Evolutionary conservation across 2,888 invertebrate genomes (phyloP).

Genomic region (Hermaeophaga mercurialis): DNA sequence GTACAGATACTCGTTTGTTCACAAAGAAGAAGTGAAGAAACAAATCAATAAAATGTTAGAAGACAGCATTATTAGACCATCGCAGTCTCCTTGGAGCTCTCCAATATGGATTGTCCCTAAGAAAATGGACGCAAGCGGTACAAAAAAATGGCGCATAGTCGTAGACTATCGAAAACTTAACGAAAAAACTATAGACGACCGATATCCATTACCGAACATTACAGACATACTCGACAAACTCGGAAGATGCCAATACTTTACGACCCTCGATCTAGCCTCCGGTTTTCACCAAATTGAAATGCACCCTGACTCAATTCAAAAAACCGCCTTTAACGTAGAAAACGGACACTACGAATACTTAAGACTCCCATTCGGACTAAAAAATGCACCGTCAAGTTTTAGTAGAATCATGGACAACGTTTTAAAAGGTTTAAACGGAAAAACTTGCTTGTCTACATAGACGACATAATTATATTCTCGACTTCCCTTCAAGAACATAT

Average conservation of each 20-base stretch:
- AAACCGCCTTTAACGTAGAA: constrained; percentile 25
- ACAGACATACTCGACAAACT: background rate
- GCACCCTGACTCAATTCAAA: constrained; percentile 10
- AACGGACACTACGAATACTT: constrained; percentile 30
- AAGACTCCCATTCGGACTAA: constrained; percentile 42
- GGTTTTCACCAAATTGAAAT: constrained; percentile 29
- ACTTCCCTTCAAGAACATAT: background rate
- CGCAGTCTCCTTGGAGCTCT: constrained; percentile 23
- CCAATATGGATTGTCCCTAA: constrained; percentile 6
- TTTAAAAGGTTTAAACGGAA: constrained; percentile 28
- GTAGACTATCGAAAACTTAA: background rate
- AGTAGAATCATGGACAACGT: constrained; percentile 39
- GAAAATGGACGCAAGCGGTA: background rate
- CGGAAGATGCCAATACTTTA: background rate
- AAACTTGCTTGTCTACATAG: constrained; percentile 39
- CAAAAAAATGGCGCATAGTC: background rate
- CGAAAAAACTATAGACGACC: background rate
- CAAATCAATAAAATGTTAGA: constrained; percentile 20
- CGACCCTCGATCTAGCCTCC: background rate
- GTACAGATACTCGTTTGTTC: constrained; percentile 11
- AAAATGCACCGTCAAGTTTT: constrained; percentile 40
- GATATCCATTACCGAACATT: background rate
- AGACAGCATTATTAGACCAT: constrained; percentile 23
- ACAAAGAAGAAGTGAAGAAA: constrained; percentile 19
- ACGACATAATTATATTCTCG: constrained; percentile 35